Evolutionary conservation across 2,113 vertebrate species (phyloP), one percentile per base, ranked within the genome.

Genomic region (Corvus cornix): DNA sequence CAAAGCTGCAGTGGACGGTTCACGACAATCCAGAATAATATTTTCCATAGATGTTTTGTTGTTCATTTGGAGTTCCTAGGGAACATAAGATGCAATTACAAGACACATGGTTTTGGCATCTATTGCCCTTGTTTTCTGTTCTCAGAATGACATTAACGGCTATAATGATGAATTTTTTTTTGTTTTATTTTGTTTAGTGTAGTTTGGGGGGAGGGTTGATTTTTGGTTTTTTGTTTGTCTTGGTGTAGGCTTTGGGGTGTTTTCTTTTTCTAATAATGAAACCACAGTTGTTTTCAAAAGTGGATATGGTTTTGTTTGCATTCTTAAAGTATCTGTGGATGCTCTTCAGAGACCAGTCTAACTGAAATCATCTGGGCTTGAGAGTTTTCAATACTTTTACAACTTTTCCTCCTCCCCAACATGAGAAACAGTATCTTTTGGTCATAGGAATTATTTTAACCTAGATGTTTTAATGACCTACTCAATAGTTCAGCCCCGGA

Each of bases 341-440:
- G 7, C 3, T 80, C 7, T 37, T 66, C 16, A 89, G 53, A 84
- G 21, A 77, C 27, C 23, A 48, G 18, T 60, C 10, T 52, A 17
- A n/a, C 14, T 44, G 18, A 48, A 64, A 48, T 35, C 0, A 27
- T 18, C 5, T 46, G 2, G 4, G 4, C 19, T 41, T 74, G 17
- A 53, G 31, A 73, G 10, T 87, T 81, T 90, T 56, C 55, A 66
- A 43, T 20, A 13, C 0, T 55, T 78, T 18, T 48, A 16, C 33
- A 62, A 31, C 5, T 52, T 7, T 16, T 11, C 3, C 12, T 51
- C 13, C 4, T 13, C 7, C 1, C 3, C 10, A 60, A 15, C 7
- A 28, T 9, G 48, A 13, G 3, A 94, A 84, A 52, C 4, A 16
- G 8, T 27, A 13, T 77, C 14, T 69, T 28, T 55, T 46, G 11